phyloP scores from a whole-genome alignment of 2,113 vertebrate genomes.

The Ardeotis arabs region DNA sequence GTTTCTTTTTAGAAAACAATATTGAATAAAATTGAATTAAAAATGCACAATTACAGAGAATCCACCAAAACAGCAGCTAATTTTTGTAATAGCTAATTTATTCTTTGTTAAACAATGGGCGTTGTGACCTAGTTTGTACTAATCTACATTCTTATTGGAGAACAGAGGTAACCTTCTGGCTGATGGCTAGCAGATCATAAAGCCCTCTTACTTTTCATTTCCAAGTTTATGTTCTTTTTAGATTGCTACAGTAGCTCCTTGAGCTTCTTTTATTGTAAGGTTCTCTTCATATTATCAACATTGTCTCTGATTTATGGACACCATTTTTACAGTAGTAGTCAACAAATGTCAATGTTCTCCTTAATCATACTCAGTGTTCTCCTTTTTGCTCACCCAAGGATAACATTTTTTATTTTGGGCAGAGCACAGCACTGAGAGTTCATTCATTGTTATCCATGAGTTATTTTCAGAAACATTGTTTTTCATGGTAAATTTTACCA shows the following conservation, averaged over 20 bases:
- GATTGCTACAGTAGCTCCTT: not conserved
- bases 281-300: not conserved
- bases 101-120: not conserved
- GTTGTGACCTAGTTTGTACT: not conserved
- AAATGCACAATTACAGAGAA: not conserved
- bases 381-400: not conserved
- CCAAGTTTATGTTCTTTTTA: not conserved
- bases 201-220: not conserved
- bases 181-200: not conserved
- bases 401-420: not conserved
- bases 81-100: not conserved
- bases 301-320: not conserved
- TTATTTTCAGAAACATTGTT: not conserved
- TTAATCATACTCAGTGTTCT: not conserved
- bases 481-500: not conserved
- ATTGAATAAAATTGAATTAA: not conserved
- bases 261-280: not conserved
- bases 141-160: not conserved
- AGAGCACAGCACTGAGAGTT: not conserved
- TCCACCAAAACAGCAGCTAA: not conserved
- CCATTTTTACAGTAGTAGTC: not conserved
- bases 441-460: not conserved
- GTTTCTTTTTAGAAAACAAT: not conserved
- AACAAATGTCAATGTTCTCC: not conserved
- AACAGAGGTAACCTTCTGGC: not conserved